A percentile compares a stretch with the other conserved stretches of the same genome.
phyloP scores from a whole-genome alignment of 2,113 vertebrate genomes.

The Scomber japonicus region DNA sequence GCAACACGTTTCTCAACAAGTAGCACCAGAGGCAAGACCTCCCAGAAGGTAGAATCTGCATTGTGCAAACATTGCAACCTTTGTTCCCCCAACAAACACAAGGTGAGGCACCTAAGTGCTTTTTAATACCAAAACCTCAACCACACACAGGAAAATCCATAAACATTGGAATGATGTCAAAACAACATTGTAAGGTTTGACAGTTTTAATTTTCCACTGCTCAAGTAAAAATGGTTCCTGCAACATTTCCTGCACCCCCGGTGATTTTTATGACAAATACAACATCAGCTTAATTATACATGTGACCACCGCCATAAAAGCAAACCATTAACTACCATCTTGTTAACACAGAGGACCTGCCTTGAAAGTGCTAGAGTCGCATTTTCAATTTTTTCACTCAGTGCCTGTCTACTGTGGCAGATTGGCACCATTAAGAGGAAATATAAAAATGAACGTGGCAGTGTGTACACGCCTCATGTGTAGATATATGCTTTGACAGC shows the following conservation, averaged over 20 bases:
- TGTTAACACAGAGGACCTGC: conserved; percentile 82
- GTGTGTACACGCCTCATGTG: conserved; percentile 5
- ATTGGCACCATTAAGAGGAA: conserved; percentile 73
- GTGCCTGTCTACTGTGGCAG: conserved; percentile 74
- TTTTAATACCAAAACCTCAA: conserved; percentile 80
- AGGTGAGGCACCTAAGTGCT: conserved; percentile 77
- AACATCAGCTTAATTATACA: conserved; percentile 86
- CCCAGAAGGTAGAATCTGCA: conserved; percentile 81
- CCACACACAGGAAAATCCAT: conserved; percentile 85
- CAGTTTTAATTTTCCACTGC: conserved; percentile 86
- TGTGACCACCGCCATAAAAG: conserved; percentile 81
- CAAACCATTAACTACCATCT: conserved; percentile 80
- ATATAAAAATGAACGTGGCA: conserved; percentile 63
- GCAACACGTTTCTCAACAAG: conserved; percentile 74
- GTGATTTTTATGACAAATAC: conserved; percentile 85
- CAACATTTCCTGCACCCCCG: conserved; percentile 80
- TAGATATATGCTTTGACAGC: conserved; percentile 12
- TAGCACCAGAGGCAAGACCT: conserved; percentile 82
- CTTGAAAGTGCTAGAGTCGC: conserved; percentile 80
- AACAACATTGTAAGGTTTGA: conserved; percentile 85
- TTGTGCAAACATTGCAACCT: conserved; percentile 85
- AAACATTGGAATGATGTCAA: conserved; percentile 87
- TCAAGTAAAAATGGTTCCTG: conserved; percentile 81
- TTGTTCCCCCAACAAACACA: conserved; percentile 79
- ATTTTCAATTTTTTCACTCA: conserved; percentile 79